Evolutionary conservation across 1,140 invertebrate genomes (phyloP).

Genomic region (Panagrolaimus sp.): DNA sequence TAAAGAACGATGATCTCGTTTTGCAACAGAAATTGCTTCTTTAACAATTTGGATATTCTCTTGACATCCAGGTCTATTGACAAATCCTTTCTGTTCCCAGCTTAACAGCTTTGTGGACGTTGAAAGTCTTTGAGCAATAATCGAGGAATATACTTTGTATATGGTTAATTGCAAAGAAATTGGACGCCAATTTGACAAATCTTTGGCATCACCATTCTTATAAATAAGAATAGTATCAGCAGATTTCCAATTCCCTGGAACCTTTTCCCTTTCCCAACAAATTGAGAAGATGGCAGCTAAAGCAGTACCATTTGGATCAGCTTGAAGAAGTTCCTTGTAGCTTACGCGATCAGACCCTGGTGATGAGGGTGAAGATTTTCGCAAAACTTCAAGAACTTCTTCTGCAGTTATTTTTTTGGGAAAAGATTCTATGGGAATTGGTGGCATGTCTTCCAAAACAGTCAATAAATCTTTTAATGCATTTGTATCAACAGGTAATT

Average conservation of each 20-base stretch:
- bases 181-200: slow-evolving; percentile 15
- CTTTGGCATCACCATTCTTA: not conserved
- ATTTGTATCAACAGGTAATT: too few relatives aligned
- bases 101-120: not conserved
- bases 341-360: not conserved
- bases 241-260: not conserved
- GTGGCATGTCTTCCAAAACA: too few relatives aligned
- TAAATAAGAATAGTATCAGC: slow-evolving; percentile 4
- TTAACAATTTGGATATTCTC: slow-evolving; percentile 15
- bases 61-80: not conserved
- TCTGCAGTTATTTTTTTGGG: too few relatives aligned
- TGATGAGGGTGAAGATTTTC: too few relatives aligned
- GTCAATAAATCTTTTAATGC: too few relatives aligned
- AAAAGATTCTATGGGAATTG: too few relatives aligned
- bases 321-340: not conserved
- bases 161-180: slow-evolving; percentile 10
- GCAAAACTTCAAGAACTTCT: too few relatives aligned
- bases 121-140: not conserved
- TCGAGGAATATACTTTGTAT: slow-evolving; percentile 11
- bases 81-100: slow-evolving; percentile 17
- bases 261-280: not conserved
- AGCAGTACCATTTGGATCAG: not conserved
- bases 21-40: slow-evolving; percentile 4
- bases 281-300: not conserved
- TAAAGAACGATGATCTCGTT: not conserved